Percentiles rank a stretch among this genome's conserved stretches.
phyloP scores from a whole-genome alignment of 2,888 invertebrate species.

The Scrobipalpa atriplicella region DNA sequence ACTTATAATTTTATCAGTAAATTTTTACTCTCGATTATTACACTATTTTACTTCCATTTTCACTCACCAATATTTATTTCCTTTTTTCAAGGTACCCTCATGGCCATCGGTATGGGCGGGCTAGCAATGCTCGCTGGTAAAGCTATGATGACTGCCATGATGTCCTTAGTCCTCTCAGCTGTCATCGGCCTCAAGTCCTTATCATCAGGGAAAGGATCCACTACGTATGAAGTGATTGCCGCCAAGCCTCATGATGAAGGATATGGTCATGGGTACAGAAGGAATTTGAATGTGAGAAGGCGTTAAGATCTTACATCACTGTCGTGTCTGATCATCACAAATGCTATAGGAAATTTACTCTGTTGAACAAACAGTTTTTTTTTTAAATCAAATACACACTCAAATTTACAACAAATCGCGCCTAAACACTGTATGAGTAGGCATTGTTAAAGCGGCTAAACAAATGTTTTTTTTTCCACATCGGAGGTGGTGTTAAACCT shows the following conservation, averaged over 20 bases:
- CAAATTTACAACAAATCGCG: too few species aligned
- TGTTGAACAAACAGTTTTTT: too few species aligned
- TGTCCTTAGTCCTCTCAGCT: slow-evolving; percentile 90
- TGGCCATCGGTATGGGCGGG: slow-evolving; percentile 89
- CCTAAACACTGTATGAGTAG: too few species aligned
- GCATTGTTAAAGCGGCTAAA: too few species aligned
- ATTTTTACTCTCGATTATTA: too few species aligned
- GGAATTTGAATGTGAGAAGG: slow-evolving; percentile 59
- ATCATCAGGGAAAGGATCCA: slow-evolving; percentile 87
- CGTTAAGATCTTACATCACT: slow-evolving; percentile 43
- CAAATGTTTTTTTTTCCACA: too few species aligned
- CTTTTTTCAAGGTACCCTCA: slow-evolving; percentile 82
- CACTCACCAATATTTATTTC: neutral
- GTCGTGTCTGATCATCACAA: too few species aligned
- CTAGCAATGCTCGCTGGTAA: slow-evolving; percentile 91
- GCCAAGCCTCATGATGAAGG: slow-evolving; percentile 83
- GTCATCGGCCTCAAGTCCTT: slow-evolving; percentile 89
- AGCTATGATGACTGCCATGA: slow-evolving; percentile 91
- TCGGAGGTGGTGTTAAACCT: too few species aligned
- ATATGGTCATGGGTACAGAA: slow-evolving; percentile 62
- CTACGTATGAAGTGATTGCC: slow-evolving; percentile 92
- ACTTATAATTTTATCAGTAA: too few species aligned
- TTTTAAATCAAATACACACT: too few species aligned
- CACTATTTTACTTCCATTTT: too few species aligned
- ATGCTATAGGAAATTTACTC: too few species aligned